Conservation (phyloP, 2,888 invertebrate species). For the Stomorhina lunata region DNA sequence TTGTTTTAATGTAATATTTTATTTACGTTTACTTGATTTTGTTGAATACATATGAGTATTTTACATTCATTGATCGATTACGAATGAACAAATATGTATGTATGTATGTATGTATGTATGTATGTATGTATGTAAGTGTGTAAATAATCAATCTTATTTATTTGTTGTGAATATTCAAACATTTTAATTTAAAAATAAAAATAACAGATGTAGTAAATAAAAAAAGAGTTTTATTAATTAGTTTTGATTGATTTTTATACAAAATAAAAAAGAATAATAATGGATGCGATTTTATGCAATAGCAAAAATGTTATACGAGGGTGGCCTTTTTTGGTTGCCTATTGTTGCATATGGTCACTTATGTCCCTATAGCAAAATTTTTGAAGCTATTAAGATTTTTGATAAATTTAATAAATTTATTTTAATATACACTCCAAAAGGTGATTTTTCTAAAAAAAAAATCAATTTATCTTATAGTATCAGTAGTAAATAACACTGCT, state of each 20-base stretch:
- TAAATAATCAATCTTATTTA: not conserved
- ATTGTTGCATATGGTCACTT: no score
- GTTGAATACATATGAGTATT: not conserved
- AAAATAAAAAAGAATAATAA: not conserved
- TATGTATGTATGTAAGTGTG: no score
- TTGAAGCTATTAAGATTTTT: no score
- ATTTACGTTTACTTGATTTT: not conserved
- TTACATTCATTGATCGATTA: conserved; percentile 25
- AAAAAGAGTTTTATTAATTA: conserved; percentile 25
- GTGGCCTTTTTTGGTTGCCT: no score
- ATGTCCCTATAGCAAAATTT: no score
- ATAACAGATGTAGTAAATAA: not conserved
- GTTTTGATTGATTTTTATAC: not conserved
- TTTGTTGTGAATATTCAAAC: not conserved
- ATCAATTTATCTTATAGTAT: no score
- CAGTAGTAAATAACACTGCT: no score
- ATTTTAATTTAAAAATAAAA: conserved; percentile 9
- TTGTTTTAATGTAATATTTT: not conserved
- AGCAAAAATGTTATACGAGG: no score
- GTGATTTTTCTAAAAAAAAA: no score
- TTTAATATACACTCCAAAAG: no score
- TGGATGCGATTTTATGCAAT: not conserved
- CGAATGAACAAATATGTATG: not conserved
- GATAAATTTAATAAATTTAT: no score
- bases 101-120: no score